Evolutionary conservation across 1,140 invertebrate species (phyloP), one percentile per base, ranked within the genome.

Genomic region (Heliconius melpomene): DNA sequence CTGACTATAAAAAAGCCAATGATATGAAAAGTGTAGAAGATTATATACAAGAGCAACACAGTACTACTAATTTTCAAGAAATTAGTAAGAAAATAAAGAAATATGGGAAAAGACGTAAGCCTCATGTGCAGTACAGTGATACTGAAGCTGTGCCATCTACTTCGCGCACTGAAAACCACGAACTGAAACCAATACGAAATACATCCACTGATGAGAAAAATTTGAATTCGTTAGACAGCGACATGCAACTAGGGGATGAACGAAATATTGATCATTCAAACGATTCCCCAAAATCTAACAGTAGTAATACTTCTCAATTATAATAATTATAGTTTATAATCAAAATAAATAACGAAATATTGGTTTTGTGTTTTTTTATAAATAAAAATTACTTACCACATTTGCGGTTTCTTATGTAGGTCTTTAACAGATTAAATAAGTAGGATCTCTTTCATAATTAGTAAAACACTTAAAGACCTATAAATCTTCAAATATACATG

Each of bases 1-100:
- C 18, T 3, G 52, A 36, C n/a, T 23, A 40, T 26, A 80, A 80
- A 80, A 71, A 16, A 52, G 3, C 50, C 29, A 29, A 26, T 6
- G 78, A 78, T 40, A 46, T 83, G 54, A 77, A 84, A 81, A 86
- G 82, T 13, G 82, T 85, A n/a, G 87, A 88, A 57, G 84, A 86
- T 57, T 86, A 85, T 75, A 84, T 84, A 26, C 54, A 75, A 57
- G 72, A 83, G 72, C 72, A 80, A 38, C 60, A 79, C 38, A 40
- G 73, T 60, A 72, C 16, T 11, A 74, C 26, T 23, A 60, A 32
- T 18, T 40, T 54, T 9, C 52, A 32, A 38, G 26, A 60, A 29
- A 11, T 66, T 13, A 26, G 40, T 18, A 77, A 77, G 38, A 38
- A 72, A 16, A 50, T 57, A 20, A 54, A 72, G 74, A 66, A 52